These are phyloP conservation scores for Agrochola litura DNA, from an alignment of 2,888 invertebrate species.

Conservation along the genomic window DNA sequence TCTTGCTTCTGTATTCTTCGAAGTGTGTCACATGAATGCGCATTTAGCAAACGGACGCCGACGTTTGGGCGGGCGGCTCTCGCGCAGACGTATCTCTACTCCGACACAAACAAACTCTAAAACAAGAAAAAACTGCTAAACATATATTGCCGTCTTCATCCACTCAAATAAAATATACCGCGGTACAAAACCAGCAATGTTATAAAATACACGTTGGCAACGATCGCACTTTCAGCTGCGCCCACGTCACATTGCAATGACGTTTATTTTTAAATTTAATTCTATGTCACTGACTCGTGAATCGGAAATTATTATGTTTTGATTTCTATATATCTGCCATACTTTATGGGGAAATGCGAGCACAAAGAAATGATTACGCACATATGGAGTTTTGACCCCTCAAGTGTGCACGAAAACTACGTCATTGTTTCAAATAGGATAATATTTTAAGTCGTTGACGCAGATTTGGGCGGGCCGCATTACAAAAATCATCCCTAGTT, in stretches of 20 bases:
- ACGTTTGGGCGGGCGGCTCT: slow-evolving; percentile 78
- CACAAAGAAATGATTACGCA: slow-evolving; percentile 37
- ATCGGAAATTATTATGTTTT: slow-evolving; percentile 71
- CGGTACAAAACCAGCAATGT: slow-evolving; percentile 63
- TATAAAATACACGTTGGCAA: slow-evolving; percentile 20
- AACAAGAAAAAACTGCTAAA: slow-evolving; percentile 53
- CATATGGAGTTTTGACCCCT: not conserved
- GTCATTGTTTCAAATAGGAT: not conserved
- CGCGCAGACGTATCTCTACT: slow-evolving; percentile 69
- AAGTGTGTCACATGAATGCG: slow-evolving; percentile 85
- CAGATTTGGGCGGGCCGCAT: not conserved
- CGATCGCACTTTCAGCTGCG: slow-evolving; percentile 25
- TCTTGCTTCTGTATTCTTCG: slow-evolving; percentile 71
- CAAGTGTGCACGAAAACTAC: not conserved
- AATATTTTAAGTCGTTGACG: not conserved
- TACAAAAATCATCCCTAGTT: not conserved
- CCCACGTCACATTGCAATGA: slow-evolving; percentile 73
- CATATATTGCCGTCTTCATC: slow-evolving; percentile 67
- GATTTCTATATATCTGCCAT: slow-evolving; percentile 49
- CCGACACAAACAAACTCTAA: slow-evolving; percentile 30
- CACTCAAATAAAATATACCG: not conserved
- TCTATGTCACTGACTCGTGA: slow-evolving; percentile 85
- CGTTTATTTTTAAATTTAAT: slow-evolving; percentile 83
- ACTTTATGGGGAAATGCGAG: slow-evolving; percentile 26
- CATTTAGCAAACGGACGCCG: slow-evolving; percentile 72